Evolutionary conservation across 2,888 invertebrate species (phyloP).

Genomic region (Drosophila parthenogenetica): DNA sequence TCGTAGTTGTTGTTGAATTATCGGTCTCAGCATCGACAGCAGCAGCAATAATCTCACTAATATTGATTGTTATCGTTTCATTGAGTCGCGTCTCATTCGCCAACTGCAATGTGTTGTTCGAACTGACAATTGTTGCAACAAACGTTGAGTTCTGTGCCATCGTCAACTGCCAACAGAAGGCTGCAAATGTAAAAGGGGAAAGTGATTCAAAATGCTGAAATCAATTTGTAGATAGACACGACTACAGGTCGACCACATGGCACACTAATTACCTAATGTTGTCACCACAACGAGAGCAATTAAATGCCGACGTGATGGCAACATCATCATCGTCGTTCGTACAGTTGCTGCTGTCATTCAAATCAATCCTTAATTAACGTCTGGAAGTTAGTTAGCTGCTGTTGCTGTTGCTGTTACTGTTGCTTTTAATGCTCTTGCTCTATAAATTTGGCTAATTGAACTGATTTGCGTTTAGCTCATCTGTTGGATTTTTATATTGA

Average conservation of each 20-base stretch:
- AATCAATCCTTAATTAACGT: conserved; percentile 50
- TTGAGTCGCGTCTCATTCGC: conserved; percentile 60
- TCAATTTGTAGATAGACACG: conserved; percentile 38
- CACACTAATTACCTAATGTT: conserved; percentile 78
- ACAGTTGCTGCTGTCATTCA: conserved; percentile 35
- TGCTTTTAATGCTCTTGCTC: conserved; percentile 39
- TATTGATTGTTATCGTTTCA: conserved; percentile 62
- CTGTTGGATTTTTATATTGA: conserved; percentile 70
- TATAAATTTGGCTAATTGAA: conserved; percentile 75
- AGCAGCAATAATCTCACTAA: conserved; percentile 66
- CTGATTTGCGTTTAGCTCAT: conserved; percentile 70
- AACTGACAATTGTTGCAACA: conserved; percentile 63
- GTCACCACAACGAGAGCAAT: conserved; percentile 76
- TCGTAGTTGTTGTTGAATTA: conserved; percentile 24
- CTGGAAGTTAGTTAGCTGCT: conserved; percentile 8
- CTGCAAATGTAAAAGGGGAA: conserved; percentile 1
- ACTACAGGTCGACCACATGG: conserved; percentile 33
- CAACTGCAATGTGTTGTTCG: conserved; percentile 57
- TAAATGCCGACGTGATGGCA: conserved; percentile 68
- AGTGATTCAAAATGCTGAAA: conserved; percentile 19
- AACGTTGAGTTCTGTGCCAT: conserved; percentile 60
- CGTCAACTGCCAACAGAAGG: conserved; percentile 19
- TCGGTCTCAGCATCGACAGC: conserved; percentile 25
- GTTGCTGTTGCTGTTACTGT: conserved; percentile 34
- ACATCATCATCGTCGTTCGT: conserved; percentile 29